Percentiles rank a stretch among this genome's conserved stretches.
Conservation (phyloP, 1,140 invertebrate species). For the Chelonus insularis region DNA sequence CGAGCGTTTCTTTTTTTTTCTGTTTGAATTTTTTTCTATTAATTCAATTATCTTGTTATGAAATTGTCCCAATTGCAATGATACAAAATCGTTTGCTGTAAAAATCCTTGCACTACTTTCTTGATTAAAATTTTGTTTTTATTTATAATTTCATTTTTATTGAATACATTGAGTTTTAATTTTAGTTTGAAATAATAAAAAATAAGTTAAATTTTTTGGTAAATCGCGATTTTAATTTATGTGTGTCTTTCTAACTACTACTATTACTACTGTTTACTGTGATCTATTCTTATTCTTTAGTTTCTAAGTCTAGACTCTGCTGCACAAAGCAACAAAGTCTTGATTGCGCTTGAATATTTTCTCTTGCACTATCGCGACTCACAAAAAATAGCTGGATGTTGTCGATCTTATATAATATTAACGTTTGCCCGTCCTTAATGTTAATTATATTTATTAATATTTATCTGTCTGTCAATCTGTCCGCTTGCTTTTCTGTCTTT, state of each 20-base stretch:
- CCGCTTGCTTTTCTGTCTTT: conserved; percentile 26
- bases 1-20: conserved; percentile 3
- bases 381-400: conserved; percentile 15
- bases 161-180: not conserved
- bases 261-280: not conserved
- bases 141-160: not conserved
- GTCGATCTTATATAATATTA: conserved; percentile 15
- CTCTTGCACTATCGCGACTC: conserved; percentile 8
- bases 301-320: not conserved
- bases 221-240: not conserved
- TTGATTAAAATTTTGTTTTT: too few species aligned
- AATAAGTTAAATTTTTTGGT: not conserved
- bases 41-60: conserved; percentile 13
- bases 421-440: conserved; percentile 26
- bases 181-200: not conserved
- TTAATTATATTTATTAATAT: conserved; percentile 18
- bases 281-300: not conserved
- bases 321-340: conserved; percentile 8
- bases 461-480: conserved; percentile 25
- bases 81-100: not conserved
- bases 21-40: not conserved
- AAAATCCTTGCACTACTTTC: conserved; percentile 4
- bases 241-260: not conserved
- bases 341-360: not conserved
- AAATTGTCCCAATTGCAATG: conserved; percentile 2